Conservation (phyloP, 2,113 vertebrate species). For the Tetrao urogallus region DNA sequence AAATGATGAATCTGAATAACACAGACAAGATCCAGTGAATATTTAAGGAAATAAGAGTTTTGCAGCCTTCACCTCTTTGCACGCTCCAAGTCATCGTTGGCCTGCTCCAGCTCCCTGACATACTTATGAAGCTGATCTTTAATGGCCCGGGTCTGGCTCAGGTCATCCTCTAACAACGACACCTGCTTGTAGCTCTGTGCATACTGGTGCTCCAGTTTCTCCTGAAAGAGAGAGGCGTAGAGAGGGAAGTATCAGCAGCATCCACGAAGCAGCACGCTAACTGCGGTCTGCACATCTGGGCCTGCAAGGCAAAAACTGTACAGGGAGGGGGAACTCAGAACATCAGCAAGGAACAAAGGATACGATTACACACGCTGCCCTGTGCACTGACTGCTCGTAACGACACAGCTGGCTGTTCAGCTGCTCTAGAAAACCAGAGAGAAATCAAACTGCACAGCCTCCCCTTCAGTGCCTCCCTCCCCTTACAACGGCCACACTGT, state of each 20-base stretch:
- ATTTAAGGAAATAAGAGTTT: background rate
- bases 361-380: background rate
- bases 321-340: background rate
- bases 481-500: background rate
- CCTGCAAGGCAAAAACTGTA: background rate
- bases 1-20: background rate
- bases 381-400: background rate
- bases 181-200: slow-evolving; percentile 97
- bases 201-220: slow-evolving; percentile 96
- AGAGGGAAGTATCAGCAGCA: background rate
- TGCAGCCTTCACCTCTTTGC: slow-evolving; percentile 88
- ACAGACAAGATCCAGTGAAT: background rate
- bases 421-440: background rate
- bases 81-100: slow-evolving; percentile 97
- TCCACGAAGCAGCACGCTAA: rapidly evolving
- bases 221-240: slow-evolving; percentile 75
- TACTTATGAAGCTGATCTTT: slow-evolving; percentile 99
- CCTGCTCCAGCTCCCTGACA: slow-evolving; percentile 95
- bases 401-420: background rate
- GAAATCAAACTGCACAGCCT: background rate
- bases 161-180: slow-evolving; percentile 92
- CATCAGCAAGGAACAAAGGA: background rate
- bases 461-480: background rate
- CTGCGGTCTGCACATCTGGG: background rate
- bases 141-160: slow-evolving; percentile 93